Conservation (phyloP, 2,888 invertebrate genomes). For the Chloroclystis v-ata region DNA sequence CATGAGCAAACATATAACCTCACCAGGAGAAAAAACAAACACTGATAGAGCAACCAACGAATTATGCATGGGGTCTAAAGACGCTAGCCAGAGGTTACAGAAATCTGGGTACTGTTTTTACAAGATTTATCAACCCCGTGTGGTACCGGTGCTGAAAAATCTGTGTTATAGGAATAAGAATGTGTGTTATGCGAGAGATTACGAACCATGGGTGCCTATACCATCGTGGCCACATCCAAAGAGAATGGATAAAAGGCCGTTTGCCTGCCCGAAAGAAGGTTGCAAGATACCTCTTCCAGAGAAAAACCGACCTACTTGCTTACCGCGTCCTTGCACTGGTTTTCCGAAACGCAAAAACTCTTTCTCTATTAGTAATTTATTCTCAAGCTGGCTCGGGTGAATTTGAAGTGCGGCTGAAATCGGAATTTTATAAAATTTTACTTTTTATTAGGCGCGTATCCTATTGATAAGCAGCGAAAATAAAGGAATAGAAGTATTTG, state of each 20-base stretch:
- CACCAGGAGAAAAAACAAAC: no score
- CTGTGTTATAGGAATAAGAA: background rate
- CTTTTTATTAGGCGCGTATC: constrained; percentile 1
- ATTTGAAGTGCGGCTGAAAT: background rate
- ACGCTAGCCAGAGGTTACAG: no score
- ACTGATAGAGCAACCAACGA: no score
- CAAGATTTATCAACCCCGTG: no score
- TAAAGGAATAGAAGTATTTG: constrained; percentile 27
- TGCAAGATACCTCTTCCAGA: constrained; percentile 41
- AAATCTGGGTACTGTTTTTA: no score
- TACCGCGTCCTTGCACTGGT: constrained; percentile 37
- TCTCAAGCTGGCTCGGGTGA: background rate
- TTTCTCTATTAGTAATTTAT: constrained; percentile 22
- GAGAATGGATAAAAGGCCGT: constrained; percentile 30
- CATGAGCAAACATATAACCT: no score
- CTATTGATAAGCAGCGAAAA: constrained; percentile 45
- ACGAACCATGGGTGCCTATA: constrained; percentile 60
- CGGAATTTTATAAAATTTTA: background rate
- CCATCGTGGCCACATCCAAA: constrained; percentile 53
- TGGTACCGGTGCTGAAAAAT: no score
- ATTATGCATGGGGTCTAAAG: no score
- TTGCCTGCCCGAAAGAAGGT: constrained; percentile 49
- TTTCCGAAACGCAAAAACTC: constrained; percentile 41
- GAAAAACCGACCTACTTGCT: constrained; percentile 34
- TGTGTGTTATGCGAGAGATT: constrained; percentile 38